phyloP scores from a whole-genome alignment of 2,888 invertebrate genomes.

The Blera fallax region DNA sequence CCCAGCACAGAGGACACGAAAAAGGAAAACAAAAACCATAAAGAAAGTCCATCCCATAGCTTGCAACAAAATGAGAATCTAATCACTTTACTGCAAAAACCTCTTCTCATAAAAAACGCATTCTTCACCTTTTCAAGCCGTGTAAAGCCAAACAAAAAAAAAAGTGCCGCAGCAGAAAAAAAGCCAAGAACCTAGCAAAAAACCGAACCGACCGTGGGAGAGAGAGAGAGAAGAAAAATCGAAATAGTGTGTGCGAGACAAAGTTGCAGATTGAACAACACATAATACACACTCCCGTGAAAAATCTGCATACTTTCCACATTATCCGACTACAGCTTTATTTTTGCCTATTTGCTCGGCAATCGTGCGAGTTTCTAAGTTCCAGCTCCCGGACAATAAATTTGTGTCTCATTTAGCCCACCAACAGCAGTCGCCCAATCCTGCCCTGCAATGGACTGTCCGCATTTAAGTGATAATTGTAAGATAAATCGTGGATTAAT shows the following conservation, averaged over 20 bases:
- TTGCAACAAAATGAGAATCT: slow-evolving; percentile 16
- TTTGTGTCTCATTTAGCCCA: not conserved
- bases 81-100: not conserved
- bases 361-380: not conserved
- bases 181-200: slow-evolving; percentile 43
- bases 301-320: slow-evolving; percentile 50
- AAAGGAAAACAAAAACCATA: slow-evolving; percentile 17
- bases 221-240: slow-evolving; percentile 14
- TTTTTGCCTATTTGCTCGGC: not conserved
- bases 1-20: slow-evolving; percentile 26
- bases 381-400: not conserved
- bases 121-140: not conserved
- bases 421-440: not conserved
- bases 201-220: slow-evolving; percentile 76
- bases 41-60: not conserved
- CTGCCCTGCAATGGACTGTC: slow-evolving; percentile 85
- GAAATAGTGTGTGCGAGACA: slow-evolving; percentile 54
- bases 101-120: slow-evolving; percentile 7
- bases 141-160: not conserved
- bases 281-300: slow-evolving; percentile 46
- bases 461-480: slow-evolving; percentile 87
- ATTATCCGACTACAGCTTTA: slow-evolving; percentile 26
- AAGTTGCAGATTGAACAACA: slow-evolving; percentile 50
- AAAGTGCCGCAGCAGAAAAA: slow-evolving; percentile 46
- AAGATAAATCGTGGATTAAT: slow-evolving; percentile 83